These are phyloP conservation scores for Mycalesis mineus DNA, from an alignment of 2,888 invertebrate genomes.

Conservation along the genomic window DNA sequence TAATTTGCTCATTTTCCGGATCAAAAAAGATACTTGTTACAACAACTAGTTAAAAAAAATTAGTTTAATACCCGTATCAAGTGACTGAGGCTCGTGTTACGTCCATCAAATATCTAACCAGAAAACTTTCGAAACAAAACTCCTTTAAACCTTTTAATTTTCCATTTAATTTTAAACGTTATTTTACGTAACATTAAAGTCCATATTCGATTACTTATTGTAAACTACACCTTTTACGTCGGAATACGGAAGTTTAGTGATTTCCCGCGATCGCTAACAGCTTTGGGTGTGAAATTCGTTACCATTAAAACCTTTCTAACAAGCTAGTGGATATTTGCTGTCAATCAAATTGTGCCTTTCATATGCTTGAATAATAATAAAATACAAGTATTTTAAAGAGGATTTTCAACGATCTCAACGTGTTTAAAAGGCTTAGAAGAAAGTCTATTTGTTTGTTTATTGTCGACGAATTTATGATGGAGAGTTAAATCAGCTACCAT, in stretches of 20 bases:
- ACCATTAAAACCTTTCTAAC: not conserved
- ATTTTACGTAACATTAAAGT: not conserved
- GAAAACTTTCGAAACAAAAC: constrained; percentile 3
- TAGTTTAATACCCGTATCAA: not conserved
- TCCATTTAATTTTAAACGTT: not conserved
- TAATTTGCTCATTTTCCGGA: too few species aligned
- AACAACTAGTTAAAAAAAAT: not conserved
- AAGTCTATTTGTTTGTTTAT: too few species aligned
- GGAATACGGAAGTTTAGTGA: constrained; percentile 1
- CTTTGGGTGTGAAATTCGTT: constrained; percentile 2
- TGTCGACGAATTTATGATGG: too few species aligned
- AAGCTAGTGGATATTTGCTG: constrained; percentile 1
- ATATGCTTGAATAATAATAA: not conserved
- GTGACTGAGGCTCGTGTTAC: not conserved
- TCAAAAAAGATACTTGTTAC: too few species aligned
- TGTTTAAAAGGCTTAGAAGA: too few species aligned
- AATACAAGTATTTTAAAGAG: too few species aligned
- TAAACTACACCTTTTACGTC: not conserved
- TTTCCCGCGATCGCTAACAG: not conserved
- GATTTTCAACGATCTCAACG: too few species aligned
- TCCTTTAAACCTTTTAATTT: not conserved
- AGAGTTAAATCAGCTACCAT: too few species aligned
- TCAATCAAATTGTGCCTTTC: not conserved
- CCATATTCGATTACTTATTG: not conserved
- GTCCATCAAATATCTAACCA: constrained; percentile 1